These are phyloP conservation scores for Trichonephila inaurata DNA, from an alignment of 1,140 invertebrate genomes.

Conservation along the genomic window DNA sequence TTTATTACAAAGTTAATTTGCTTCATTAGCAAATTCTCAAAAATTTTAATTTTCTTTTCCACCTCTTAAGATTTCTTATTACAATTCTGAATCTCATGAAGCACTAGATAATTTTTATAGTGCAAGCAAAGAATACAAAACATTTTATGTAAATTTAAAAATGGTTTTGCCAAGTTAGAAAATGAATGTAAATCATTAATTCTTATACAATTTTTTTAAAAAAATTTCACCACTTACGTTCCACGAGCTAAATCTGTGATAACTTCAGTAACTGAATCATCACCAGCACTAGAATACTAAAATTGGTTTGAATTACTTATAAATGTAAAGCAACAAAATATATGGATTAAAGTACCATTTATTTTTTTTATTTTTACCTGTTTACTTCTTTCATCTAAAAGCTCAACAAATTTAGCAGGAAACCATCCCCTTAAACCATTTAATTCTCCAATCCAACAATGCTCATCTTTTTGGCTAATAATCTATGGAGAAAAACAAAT, in stretches of 20 bases:
- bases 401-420: slow-evolving; percentile 98
- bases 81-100: no score
- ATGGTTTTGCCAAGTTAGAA: no score
- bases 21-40: no score
- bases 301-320: neutral
- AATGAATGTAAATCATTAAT: no score
- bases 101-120: no score
- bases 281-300: slow-evolving; percentile 96
- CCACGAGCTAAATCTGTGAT: slow-evolving; percentile 98
- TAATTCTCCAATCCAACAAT: slow-evolving; percentile 99
- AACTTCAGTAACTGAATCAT: slow-evolving; percentile 97
- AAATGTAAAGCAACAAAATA: neutral
- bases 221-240: slow-evolving; percentile 82
- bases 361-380: slow-evolving; percentile 47
- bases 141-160: no score
- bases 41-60: no score
- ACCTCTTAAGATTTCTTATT: no score
- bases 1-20: no score
- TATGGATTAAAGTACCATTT: neutral
- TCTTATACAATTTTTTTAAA: no score
- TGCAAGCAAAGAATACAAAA: no score
- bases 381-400: slow-evolving; percentile 98
- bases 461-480: slow-evolving; percentile 98
- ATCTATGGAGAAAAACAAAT: slow-evolving; percentile 83
- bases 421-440: slow-evolving; percentile 99